Base-by-base conservation (phyloP, 1,140 invertebrate genomes). In the Drosophila tsacasi region DNA sequence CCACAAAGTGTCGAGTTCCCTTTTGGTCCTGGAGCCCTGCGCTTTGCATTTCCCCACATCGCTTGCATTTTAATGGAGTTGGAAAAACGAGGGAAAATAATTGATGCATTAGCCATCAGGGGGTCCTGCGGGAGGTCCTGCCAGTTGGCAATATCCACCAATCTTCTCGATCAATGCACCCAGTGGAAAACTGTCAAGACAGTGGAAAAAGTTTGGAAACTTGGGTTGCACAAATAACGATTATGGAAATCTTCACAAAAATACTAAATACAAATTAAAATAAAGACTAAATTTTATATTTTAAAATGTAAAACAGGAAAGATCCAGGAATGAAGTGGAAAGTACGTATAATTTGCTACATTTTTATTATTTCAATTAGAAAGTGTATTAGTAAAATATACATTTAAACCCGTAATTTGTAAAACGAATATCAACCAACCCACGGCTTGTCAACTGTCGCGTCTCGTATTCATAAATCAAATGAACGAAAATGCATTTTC, bases 401-500 rank as follows among this genome's bases (percentile, higher is more conserved):
- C 5, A 44, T 2, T 44, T 21, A 0, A 19, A 44, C 9, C 9
- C 2, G n/a, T 9, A 42, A 42, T 10, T 42, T 12, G 0, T 23
- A 21, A 46, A 46, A n/a, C 17, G 12, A 46, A 46, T 32, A 13
- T 7, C 7, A 13, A 13, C n/a, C 6, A 5, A 8, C 21, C 54
- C 54, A 57, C 21, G 9, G 54, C 25, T 39, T 21, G 85, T 76
- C 81, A 90, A 84, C 78, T 90, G 84, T 89, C 85, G 78, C 77
- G 63, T 17, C 81, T 39, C 66, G 52, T 65, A 25, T 59, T 90
- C 84, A 89, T 89, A 89, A 89, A 89, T 89, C 84, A 89, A 89
- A 84, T 90, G 71, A 89, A 55, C 79, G 72, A 78, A 90, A 89
- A 89, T 89, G 85, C 86, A 46, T 89, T 89, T 89, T 90, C 85